Evolutionary conservation across 2,113 vertebrate genomes (phyloP), one percentile per base, ranked within the genome.

Genomic region (Myotis lucifugus): DNA sequence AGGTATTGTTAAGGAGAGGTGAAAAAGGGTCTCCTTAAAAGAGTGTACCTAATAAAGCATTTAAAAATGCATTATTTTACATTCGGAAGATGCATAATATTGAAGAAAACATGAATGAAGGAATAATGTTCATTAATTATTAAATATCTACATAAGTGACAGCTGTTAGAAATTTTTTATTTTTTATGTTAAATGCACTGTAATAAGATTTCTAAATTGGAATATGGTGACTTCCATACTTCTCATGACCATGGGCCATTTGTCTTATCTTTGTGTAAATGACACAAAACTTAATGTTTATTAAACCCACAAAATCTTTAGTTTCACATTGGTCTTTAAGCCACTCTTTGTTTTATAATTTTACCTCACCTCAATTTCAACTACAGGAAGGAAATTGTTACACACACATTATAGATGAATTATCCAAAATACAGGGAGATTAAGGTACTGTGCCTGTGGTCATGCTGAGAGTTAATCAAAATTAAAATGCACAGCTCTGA

Each of bases 401-500:
- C 2, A 56, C 25, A 90, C 27, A 42, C 70, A 67, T 56, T 79
- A 76, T 48, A 79, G 34, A 92, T 82, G 14, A 82, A 91, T 79
- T 87, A 76, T 94, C 56, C 21, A 85, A 90, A 46, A 93, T 27
- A 85, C 25, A 48, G 84, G 21, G 17, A 92, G 15, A 94, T 87
- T 82, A 92, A 95, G 37, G n/a, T 70, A 88, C 14, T 85, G 11
- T 73, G 61, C 54, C 78, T 70, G 5, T 85, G 93, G 82, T 85
- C 50, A 95, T n/a, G 90, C n/a, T 66, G 92, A 96, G 72, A 95
- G 0, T 76, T 95, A 92, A 91, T 85, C 29, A 17, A 92, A 95
- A 95, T 97, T 95, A 95, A 96, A 93, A 96, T 95, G 85, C 92
- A 87, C 18, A 84, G 13, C 77, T 95, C 77, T 95, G 76, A 84